A percentile compares a stretch with the other conserved stretches of the same genome.
These are phyloP conservation scores for Entomyzon cyanotis DNA, from an alignment of 2,113 vertebrate genomes.

Conservation along the genomic window DNA sequence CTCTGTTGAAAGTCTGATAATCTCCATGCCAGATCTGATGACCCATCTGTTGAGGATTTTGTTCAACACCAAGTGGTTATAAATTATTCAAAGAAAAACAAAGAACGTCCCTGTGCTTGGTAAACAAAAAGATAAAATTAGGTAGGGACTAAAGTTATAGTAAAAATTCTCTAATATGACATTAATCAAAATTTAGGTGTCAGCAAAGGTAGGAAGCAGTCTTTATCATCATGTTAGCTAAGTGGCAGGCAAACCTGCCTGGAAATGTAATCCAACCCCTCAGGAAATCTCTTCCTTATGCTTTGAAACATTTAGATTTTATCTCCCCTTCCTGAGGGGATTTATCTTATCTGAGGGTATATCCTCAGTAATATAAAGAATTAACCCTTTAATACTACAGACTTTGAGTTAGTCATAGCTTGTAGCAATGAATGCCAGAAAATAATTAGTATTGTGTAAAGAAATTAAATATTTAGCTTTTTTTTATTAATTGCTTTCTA, in stretches of 20 bases:
- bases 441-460: neutral
- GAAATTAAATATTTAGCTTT: neutral
- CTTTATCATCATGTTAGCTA: neutral
- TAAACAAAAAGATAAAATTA: neutral
- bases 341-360: neutral
- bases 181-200: neutral
- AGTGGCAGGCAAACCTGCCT: neutral
- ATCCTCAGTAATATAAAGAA: neutral
- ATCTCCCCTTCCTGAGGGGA: neutral
- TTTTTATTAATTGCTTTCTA: neutral
- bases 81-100: neutral
- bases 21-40: neutral
- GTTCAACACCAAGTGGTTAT: neutral
- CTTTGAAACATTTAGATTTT: neutral
- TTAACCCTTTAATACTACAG: neutral
- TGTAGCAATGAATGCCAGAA: neutral
- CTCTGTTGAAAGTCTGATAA: neutral
- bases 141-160: neutral
- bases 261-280: neutral
- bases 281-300: neutral
- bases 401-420: neutral
- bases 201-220: neutral
- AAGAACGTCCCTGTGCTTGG: neutral
- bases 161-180: neutral
- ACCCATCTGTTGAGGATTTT: neutral